Base-by-base conservation (phyloP, 1,140 invertebrate species). In the Venturia canescens region DNA sequence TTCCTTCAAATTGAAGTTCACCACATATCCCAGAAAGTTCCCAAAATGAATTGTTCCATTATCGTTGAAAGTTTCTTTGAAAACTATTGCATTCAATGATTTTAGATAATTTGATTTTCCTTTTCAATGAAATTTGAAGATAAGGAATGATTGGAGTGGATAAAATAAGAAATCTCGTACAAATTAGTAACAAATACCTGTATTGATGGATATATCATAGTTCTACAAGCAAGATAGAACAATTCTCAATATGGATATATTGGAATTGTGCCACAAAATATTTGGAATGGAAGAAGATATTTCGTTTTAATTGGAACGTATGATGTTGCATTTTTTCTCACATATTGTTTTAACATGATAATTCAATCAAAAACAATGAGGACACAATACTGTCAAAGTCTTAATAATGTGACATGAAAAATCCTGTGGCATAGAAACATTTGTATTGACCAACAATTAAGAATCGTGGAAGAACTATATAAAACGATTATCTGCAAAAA, bases 111-210 rank as follows among this genome's bases (percentile, higher is more conserved):
- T 3, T 11, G 5, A 11, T 44, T 44, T 44, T 44, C n/a, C n/a
- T 44, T 44, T 44, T 44, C 13, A 44, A 3, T 44, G 38, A 44
- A 44, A 9, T 44, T 13, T 1, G 13, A 44, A 11, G 38, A 44
- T 44, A 44, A 11, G 38, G 1, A 1, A 9, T 9, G 5, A 44
- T 5, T 11, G 38, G 13, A 44, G 1, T 44, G 38, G 38, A 44
- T 21, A 75, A 13, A 26, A 60, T 48, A 21, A 69, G 31, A 78
- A 78, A 31, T 26, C n/a, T 57, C 9, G 11, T n/a, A 60, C 23
- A 34, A 50, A 74, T 72, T 83, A 63, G 76, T 83, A 83, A 83
- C 82, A 83, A 83, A 83, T 75, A 77, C 74, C 72, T 83, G 82
- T 83, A 80, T 83, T 83, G 44, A 78, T 63, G 29, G 63, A 80